phyloP scores from a whole-genome alignment of 2,113 vertebrate species.

The Cephalophus harveyi region DNA sequence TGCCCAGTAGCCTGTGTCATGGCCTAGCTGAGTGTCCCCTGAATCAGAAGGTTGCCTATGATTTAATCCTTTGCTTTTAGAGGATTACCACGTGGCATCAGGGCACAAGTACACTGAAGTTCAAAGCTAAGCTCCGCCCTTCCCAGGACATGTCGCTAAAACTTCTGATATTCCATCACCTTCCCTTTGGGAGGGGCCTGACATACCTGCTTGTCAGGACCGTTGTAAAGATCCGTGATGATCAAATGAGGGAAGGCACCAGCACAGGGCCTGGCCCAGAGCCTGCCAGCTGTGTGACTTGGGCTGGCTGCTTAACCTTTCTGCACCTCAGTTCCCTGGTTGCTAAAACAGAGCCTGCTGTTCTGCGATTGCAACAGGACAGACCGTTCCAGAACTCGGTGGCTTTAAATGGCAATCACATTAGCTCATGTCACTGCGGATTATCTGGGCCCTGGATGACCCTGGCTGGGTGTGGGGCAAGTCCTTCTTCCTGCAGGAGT shows the following conservation, averaged over 20 bases:
- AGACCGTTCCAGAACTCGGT: rapidly evolving
- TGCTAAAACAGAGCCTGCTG: background rate
- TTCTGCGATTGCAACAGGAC: background rate
- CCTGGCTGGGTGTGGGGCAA: background rate
- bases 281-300: too few species aligned
- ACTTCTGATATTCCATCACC: background rate
- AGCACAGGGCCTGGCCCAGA: background rate
- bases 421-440: rapidly evolving
- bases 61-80: background rate
- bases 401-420: background rate
- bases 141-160: background rate
- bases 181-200: background rate
- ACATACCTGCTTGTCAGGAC: background rate
- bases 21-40: background rate
- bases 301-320: background rate
- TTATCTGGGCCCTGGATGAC: background rate
- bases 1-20: background rate
- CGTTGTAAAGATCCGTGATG: rapidly evolving
- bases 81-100: background rate
- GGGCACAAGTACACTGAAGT: background rate
- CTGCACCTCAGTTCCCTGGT: background rate
- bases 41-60: background rate
- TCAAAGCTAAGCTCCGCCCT: background rate
- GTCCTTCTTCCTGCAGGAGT: background rate
- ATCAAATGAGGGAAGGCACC: background rate